Conservation (phyloP, 1,140 invertebrate genomes). For the Aphaenogaster ashmeadi region DNA sequence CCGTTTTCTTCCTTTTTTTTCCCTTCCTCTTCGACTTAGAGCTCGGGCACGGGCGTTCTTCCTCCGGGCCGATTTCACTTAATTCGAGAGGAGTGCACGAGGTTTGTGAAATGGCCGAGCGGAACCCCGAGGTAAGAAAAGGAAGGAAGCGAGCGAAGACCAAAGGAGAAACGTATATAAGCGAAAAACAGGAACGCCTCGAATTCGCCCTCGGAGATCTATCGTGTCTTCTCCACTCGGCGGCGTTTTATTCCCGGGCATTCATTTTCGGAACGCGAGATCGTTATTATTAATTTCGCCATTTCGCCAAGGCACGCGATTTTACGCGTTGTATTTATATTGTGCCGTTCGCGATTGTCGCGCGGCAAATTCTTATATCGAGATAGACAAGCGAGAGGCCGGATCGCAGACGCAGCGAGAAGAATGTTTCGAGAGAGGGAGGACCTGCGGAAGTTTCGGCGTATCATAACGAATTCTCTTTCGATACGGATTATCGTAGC, state of each 20-base stretch:
- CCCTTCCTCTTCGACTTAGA: constrained; percentile 35
- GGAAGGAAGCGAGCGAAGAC: constrained; percentile 57
- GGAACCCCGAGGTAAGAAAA: constrained; percentile 16
- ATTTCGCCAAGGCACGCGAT: constrained; percentile 22
- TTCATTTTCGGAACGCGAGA: constrained; percentile 22
- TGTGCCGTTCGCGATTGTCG: background rate
- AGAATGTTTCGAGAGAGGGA: constrained; percentile 46
- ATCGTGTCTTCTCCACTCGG: constrained; percentile 35
- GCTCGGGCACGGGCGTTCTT: constrained; percentile 65
- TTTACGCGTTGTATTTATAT: background rate
- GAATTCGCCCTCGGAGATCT: constrained; percentile 37
- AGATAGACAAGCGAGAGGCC: background rate
- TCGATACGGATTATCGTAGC: constrained; percentile 79
- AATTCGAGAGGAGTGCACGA: constrained; percentile 74
- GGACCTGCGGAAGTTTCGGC: constrained; percentile 44
- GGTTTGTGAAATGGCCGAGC: constrained; percentile 70
- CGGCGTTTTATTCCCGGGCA: constrained; percentile 20
- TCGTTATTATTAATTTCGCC: constrained; percentile 55
- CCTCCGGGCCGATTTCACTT: constrained; percentile 80
- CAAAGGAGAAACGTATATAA: constrained; percentile 57
- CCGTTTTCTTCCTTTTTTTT: background rate
- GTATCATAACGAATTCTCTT: constrained; percentile 81
- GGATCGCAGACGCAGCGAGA: background rate
- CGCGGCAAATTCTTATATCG: background rate
- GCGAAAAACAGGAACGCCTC: constrained; percentile 40